These are phyloP conservation scores for Xanthia icteritia DNA, from an alignment of 2,888 invertebrate genomes.

Conservation along the genomic window DNA sequence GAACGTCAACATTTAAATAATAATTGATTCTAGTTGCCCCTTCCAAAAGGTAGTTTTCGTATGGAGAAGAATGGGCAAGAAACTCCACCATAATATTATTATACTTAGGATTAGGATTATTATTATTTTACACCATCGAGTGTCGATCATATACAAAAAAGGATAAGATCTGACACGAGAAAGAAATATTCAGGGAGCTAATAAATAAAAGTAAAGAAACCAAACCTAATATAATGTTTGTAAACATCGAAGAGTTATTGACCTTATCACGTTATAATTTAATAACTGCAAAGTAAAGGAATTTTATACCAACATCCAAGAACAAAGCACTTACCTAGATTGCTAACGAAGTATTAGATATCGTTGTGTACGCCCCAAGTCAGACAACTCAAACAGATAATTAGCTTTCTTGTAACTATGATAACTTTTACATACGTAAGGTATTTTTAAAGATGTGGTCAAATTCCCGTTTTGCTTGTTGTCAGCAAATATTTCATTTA, in stretches of 20 bases:
- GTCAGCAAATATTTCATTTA: neutral
- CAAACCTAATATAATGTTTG: too few species aligned
- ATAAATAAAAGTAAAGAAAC: neutral
- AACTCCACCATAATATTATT: too few species aligned
- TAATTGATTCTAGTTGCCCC: too few species aligned
- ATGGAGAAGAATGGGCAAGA: too few species aligned
- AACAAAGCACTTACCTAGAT: conserved; percentile 50
- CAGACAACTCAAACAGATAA: conserved; percentile 35
- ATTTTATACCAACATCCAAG: conserved; percentile 30
- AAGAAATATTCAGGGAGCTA: neutral
- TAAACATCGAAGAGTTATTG: conserved; percentile 20
- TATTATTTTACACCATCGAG: neutral
- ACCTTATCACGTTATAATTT: conserved; percentile 21
- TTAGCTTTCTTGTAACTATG: conserved; percentile 36
- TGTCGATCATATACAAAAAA: neutral
- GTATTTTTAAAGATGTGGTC: neutral
- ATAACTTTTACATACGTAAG: neutral
- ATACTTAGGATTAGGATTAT: too few species aligned
- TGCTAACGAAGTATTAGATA: conserved; percentile 33
- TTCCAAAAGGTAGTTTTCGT: too few species aligned
- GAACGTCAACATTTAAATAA: too few species aligned
- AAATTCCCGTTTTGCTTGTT: neutral
- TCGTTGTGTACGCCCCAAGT: conserved; percentile 35
- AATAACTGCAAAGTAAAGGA: conserved; percentile 41
- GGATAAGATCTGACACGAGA: neutral